Conservation (phyloP, 2,888 invertebrate species). For the Cataglyphis altisquamis region DNA sequence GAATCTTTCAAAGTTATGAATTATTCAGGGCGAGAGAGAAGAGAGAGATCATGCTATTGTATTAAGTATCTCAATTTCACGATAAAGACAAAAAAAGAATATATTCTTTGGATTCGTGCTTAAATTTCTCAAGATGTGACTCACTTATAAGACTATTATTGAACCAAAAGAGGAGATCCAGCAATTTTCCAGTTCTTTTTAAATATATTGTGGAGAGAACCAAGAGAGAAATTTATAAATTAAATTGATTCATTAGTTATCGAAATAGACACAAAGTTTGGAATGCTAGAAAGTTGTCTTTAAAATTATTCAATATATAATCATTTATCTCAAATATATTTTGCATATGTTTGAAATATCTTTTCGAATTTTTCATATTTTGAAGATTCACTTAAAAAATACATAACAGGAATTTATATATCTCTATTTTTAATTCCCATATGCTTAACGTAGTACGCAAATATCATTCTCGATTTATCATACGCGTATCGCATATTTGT, state of each 20-base stretch:
- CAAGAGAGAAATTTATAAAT: background rate
- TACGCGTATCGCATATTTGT: background rate
- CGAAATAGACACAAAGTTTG: background rate
- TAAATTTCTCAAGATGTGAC: background rate
- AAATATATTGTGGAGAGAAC: background rate
- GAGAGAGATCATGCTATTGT: background rate
- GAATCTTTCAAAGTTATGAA: background rate
- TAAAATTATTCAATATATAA: background rate
- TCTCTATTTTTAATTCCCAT: background rate
- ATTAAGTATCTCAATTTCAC: background rate
- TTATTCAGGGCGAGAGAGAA: background rate
- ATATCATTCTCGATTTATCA: background rate
- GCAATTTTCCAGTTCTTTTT: background rate
- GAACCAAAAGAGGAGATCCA: background rate
- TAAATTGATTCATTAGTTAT: background rate
- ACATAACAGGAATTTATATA: background rate
- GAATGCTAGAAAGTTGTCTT: background rate
- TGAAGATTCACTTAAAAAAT: background rate
- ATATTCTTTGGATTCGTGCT: background rate
- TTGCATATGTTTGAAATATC: background rate
- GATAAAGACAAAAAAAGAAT: background rate
- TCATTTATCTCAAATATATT: background rate
- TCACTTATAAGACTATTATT: constrained; percentile 4
- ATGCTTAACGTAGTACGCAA: background rate
- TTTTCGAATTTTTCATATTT: background rate